Evolutionary conservation across 2,113 vertebrate species (phyloP), one percentile per base, ranked within the genome.

Genomic region (Dascyllus trimaculatus): DNA sequence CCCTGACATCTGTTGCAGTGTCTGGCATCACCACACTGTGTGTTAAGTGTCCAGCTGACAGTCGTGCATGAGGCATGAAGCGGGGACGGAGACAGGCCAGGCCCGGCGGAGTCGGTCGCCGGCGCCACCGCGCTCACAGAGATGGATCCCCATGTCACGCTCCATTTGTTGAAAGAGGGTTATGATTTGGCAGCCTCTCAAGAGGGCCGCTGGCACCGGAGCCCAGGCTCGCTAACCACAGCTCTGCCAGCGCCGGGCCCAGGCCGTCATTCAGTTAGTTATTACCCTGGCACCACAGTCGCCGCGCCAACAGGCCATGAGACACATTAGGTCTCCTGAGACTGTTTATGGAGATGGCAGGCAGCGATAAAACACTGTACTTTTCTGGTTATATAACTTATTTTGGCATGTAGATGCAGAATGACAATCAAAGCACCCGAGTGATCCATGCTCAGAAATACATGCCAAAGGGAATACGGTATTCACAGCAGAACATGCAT

Each of bases 1-100:
- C 26, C n/a, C 51, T 52, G 56, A 72, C 89, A 86, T 85, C n/a
- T 90, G 84, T 69, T 78, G 63, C 49, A 15, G 59, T 35, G 71
- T 75, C 80, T 74, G 75, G 81, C 0, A 25, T 65, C n/a, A 22
- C 62, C 54, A 15, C 2, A 26, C 54, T 3, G 57, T 4, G 40
- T 60, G 75, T 72, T 65, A 61, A 81, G 49, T 58, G 81, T 58
- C 62, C 80, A 65, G 85, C 75, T 85, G 82, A 80, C 80, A 32
- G 54, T n/a, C 53, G 14, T 3, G 24, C 32, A 59, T 19, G 74
- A 83, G 67, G 51, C 43, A 6, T 5, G 11, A 8, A 72, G 64
- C 21, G 45, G 70, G 52, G 66, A 45, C 46, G 17, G 56, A 26
- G 56, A 71, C 49, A 25, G 38, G 29, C 29, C 75, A 25, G 79